Evolutionary conservation across 2,797 vertebrate species (phyloP).

Genomic region (Oryzias sinensis): DNA sequence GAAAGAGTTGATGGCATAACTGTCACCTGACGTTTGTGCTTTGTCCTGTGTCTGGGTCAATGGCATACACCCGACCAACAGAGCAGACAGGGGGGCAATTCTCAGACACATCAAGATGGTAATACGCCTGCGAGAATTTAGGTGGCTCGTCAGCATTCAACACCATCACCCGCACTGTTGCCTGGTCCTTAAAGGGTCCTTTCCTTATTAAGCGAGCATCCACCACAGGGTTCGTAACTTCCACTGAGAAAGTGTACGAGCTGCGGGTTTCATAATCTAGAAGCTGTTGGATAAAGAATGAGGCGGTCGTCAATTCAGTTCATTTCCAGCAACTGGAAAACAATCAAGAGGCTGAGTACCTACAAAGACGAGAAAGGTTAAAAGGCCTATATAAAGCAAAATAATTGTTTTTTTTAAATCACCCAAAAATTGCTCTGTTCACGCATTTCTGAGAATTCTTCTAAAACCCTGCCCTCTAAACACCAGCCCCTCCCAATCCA

Average conservation of each 20-base stretch:
- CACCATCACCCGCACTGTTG: conserved; percentile 82
- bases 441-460: no score
- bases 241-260: conserved; percentile 85
- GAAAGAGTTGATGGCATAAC: conserved; percentile 9
- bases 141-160: conserved; percentile 89
- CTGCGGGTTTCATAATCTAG: conserved; percentile 85
- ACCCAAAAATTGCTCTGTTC: no score
- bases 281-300: conserved; percentile 53
- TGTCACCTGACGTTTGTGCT: conserved; percentile 83
- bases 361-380: no score
- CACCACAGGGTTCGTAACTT: conserved; percentile 84
- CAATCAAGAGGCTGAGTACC: conserved; percentile 9
- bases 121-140: conserved; percentile 79
- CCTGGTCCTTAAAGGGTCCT: conserved; percentile 89
- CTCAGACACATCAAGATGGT: conserved; percentile 83
- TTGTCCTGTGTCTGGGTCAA: conserved; percentile 84
- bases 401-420: no score
- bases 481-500: no score
- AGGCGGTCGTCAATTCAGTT: conserved; percentile 1
- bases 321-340: no score
- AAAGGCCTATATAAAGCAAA: no score
- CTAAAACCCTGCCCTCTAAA: no score
- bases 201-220: conserved; percentile 83
- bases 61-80: conserved; percentile 79
- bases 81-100: conserved; percentile 82